Evolutionary conservation across 2,113 vertebrate species (phyloP), one percentile per base, ranked within the genome.

Genomic region (Oryzias melastigma): DNA sequence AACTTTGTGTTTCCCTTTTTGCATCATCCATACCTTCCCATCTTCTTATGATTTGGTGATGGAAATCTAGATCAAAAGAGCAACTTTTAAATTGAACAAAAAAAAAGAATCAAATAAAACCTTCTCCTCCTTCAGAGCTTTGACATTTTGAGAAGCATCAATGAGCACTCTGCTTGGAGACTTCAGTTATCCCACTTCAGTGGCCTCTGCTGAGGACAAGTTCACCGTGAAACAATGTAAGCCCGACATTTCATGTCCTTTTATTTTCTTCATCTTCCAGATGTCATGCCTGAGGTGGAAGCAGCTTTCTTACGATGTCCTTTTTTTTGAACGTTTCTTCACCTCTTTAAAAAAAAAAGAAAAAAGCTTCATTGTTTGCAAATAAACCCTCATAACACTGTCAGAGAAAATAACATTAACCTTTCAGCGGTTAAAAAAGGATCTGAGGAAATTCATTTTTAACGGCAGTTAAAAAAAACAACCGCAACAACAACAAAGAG

Each of bases 391-490:
- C 65, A 52, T 58, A 76, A 82, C 48, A 63, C 62, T 69, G 67
- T 81, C 74, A 78, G 53, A 71, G 42, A 73, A 79, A 76, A 83
- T 62, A 58, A 45, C 7, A 58, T 35, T 35, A 53, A 82, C 63
- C 69, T 63, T 86, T 85, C 19, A 75, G 69, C 47, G 14, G 52
- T 43, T n/a, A 46, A 62, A 84, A 84, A 82, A 75, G 3, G 35
- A 67, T 75, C 73, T 50, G 41, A 27, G 65, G 27, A 73, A 77
- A 86, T 80, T 49, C 0, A 58, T 70, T 76, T 55, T 65, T 35
- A 51, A 61, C 1, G 24, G 62, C 54, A 24, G 68, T 68, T 59
- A 75, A 69, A 68, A 56, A 73, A 22, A 71, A 46, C 40, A 50
- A 58, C 22, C 52, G 22, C 27, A 71, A 46, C 44, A 50, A 58